Conservation (phyloP, 2,888 invertebrate genomes). For the Polia nebulosa region DNA sequence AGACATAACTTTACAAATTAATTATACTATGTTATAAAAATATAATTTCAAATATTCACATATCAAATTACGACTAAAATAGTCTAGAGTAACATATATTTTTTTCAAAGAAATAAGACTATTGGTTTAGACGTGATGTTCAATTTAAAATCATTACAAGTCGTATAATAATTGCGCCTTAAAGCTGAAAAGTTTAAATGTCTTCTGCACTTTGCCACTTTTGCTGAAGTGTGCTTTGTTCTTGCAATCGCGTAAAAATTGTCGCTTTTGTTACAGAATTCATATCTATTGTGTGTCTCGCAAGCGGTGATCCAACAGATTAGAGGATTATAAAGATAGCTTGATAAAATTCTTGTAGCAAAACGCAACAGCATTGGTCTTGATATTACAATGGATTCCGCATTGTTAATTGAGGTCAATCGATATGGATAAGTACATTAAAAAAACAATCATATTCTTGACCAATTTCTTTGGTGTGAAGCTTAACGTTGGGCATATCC, state of each 20-base stretch:
- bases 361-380: slow-evolving; percentile 36
- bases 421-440: slow-evolving; percentile 16
- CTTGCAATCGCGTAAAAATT: slow-evolving; percentile 31
- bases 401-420: slow-evolving; percentile 32
- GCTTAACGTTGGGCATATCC: not conserved
- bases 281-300: slow-evolving; percentile 31
- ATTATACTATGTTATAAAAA: too few species aligned
- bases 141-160: too few species aligned
- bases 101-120: too few species aligned
- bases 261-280: slow-evolving; percentile 32
- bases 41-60: too few species aligned
- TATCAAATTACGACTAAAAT: too few species aligned
- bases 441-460: slow-evolving; percentile 5
- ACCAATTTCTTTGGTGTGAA: not conserved
- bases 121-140: too few species aligned
- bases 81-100: too few species aligned
- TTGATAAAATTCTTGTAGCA: slow-evolving; percentile 52
- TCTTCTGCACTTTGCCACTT: slow-evolving; percentile 29
- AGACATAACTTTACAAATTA: too few species aligned
- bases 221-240: slow-evolving; percentile 33
- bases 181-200: slow-evolving; percentile 17
- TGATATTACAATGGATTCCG: slow-evolving; percentile 19
- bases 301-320: slow-evolving; percentile 37
- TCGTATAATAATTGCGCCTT: too few species aligned
- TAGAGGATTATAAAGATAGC: slow-evolving; percentile 53